Base-by-base conservation (phyloP, 2,797 vertebrate genomes). In the Hemibagrus guttatus region DNA sequence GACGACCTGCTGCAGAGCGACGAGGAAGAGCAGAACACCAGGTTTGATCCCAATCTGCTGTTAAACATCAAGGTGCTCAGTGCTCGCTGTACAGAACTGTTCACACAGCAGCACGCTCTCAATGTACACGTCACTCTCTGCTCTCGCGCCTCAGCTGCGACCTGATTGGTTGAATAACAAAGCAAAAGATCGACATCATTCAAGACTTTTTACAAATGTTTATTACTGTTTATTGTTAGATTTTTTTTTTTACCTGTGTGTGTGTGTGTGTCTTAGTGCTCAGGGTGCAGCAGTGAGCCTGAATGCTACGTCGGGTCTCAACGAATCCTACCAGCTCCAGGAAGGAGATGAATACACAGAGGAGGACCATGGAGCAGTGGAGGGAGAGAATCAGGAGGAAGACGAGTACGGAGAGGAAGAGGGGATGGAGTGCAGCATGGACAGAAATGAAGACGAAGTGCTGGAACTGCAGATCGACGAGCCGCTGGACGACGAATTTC, bases 1-100 rank as follows among this genome's bases (percentile, higher is more conserved):
- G 98, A 99, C 87, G 98, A 99, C 93, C 97, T 99, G 89, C 94
- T 99, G 86, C 98, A 98, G 91, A 99, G 98, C 91, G 98, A 99
- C 87, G 98, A 99, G 35, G 98, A 99, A 92, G 98, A 97, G 17
- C 85, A 94, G 49, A 90, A 94, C 76, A 90, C 92, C 17, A 93
- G 93, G 96, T 96, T 90, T 14, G 80, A 19, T 28, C 9, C 6
- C 13, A 80, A 26, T 54, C 49, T 8, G 72, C 23, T 12, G 19
- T 61, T n/a, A 61, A 26, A 35, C 56, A 23, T 19, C 19, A n/a
- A 31, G 8, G 75, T 81, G 59, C 79, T 81, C 59, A 49, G 42
- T 81, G 14, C 61, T 66, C 80, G 46, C 23, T 12, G 42, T 28
- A 63, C 13, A 16, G 23, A 49, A n/a, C 59, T 19, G 80, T 11